Evolutionary conservation across 2,888 invertebrate genomes (phyloP).

Genomic region (Xylocampa areola): DNA sequence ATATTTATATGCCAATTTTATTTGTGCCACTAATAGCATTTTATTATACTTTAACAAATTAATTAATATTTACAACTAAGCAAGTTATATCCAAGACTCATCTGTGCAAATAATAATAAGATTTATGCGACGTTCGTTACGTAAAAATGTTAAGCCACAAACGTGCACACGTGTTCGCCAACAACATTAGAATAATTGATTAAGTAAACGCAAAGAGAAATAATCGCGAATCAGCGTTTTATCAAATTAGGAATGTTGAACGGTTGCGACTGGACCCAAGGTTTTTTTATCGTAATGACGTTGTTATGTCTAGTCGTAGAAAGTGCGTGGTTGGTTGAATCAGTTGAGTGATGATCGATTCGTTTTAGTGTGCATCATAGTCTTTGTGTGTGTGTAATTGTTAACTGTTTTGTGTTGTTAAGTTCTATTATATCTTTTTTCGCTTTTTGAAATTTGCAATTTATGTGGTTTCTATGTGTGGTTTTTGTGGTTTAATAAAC

Average conservation of each 20-base stretch:
- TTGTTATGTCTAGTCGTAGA: not conserved
- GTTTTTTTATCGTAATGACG: slow-evolving; percentile 13
- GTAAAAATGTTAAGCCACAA: slow-evolving; percentile 68
- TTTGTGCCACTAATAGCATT: no score
- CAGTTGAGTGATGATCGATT: no score
- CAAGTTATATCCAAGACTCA: slow-evolving; percentile 11
- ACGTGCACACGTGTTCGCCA: slow-evolving; percentile 80
- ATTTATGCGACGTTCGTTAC: slow-evolving; percentile 62
- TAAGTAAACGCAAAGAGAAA: slow-evolving; percentile 88
- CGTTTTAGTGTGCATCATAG: no score
- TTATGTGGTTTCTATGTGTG: no score
- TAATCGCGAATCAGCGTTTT: slow-evolving; percentile 88
- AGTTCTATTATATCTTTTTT: no score
- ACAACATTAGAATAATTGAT: slow-evolving; percentile 89
- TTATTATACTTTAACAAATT: no score
- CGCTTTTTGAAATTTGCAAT: no score
- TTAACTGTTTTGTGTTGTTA: no score
- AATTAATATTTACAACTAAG: slow-evolving; percentile 1
- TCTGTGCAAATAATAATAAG: slow-evolving; percentile 47
- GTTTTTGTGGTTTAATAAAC: no score
- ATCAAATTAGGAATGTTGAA: slow-evolving; percentile 69
- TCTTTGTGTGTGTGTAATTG: no score
- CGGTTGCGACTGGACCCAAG: slow-evolving; percentile 47
- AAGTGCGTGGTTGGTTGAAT: no score
- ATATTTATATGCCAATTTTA: no score